Base-by-base conservation (phyloP, 2,113 vertebrate species). In the Grallaria varia region DNA sequence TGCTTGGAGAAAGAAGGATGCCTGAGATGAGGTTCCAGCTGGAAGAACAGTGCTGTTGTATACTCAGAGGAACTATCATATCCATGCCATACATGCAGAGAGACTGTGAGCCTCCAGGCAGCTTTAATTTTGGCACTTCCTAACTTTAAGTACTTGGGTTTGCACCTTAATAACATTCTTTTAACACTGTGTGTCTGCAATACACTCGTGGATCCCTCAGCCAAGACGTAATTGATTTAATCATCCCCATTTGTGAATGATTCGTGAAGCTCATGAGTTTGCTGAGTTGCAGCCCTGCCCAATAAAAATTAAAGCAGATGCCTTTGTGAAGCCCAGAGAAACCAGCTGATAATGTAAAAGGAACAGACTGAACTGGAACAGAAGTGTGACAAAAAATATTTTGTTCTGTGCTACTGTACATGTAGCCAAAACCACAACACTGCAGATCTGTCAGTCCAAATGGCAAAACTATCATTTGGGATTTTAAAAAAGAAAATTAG, bases 341-440 rank as follows among this genome's bases (percentile, higher is more conserved):
- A 89, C 56, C 89, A 85, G 81, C 81, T 91, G 80, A 87, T 94
- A 75, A 91, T 62, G 74, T 56, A 92, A 69, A 93, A 91, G 84
- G 84, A 96, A 97, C 96, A 96, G 94, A 95, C 91, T 94, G 95
- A 97, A 94, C 91, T 82, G 80, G 69, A 95, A 95, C 93, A 92
- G 69, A 94, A 97, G 66, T 62, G 93, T 91, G 81, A 95, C 93
- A 95, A 96, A 92, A 95, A 95, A 96, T 96, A 96, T 96, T 95
- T 95, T 95, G 96, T 96, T 95, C 93, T 93, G 87, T 84, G 89
- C 74, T 91, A 69, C 94, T 87, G 91, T 91, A 10, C 79, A 78
- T 79, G 84, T 89, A 96, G 96, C 94, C 95, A 97, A 97, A 97
- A 95, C 94, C 68, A 95, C 96, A 97, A 95, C 94, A 97, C 83